Evolutionary conservation across 2,797 vertebrate genomes (phyloP), one percentile per base, ranked within the genome.

Genomic region (Mastacembelus armatus): DNA sequence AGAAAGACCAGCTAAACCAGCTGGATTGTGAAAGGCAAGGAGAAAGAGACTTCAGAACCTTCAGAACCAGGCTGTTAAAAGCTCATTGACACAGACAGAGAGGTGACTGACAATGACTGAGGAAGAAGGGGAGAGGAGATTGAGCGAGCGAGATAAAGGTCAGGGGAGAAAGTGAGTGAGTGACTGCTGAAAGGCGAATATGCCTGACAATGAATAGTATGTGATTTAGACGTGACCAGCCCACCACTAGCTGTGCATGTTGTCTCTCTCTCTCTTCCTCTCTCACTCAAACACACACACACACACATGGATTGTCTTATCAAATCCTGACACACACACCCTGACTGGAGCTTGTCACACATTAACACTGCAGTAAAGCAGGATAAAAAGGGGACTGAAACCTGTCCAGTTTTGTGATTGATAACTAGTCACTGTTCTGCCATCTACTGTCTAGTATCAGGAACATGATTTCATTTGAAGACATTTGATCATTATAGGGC

Each of bases 191-290:
- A 80, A 85, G 78, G 67, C 40, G 73, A 77, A 66, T 16, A 55
- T 36, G 81, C 62, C 74, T 83, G 73, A 77, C 86, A 85, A 91
- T 82, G 84, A 82, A 67, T 64, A 88, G 81, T 74, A 90, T 90
- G 88, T 76, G 68, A 80, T 75, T 71, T 49, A 72, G 70, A 80
- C 45, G 33, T 70, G 80, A 81, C 84, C 66, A 80, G 51, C 81
- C 87, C 83, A 73, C 75, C 70, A 85, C 84, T 88, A 90, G 86
- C 89, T 90, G 87, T 77, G 85, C 56, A 30, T 71, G 74, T 64
- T 55, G 71, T 60, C 36, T 40, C 47, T 64, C 4, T 64, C 40
- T 49, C 47, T 50, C 57, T 50, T 52, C 40, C 62, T 39, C 39
- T 55, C 36, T 62, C 54, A 71, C 39, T 64, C 58, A n/a, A n/a